phyloP scores from a whole-genome alignment of 2,113 vertebrate genomes.

The Nesogale talazaci region DNA sequence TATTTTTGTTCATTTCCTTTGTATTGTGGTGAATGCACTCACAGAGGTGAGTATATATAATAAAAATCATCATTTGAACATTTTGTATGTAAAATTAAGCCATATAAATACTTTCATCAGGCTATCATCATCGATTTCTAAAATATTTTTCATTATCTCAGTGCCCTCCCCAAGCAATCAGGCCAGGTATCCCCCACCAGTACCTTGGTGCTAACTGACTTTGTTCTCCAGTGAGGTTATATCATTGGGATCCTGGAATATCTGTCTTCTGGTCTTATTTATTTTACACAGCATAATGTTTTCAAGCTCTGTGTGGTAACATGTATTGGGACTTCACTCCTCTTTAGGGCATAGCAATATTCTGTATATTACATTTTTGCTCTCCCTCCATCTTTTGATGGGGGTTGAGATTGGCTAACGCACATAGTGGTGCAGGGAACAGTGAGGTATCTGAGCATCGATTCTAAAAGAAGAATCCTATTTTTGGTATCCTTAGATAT shows the following conservation, averaged over 20 bases:
- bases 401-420: neutral
- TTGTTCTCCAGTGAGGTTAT: neutral
- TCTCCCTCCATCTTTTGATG: neutral
- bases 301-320: neutral
- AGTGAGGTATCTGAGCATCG: neutral
- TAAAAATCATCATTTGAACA: neutral
- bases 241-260: neutral
- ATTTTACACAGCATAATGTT: neutral
- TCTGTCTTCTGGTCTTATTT: too few relatives aligned
- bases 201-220: neutral
- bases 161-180: neutral
- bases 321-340: neutral
- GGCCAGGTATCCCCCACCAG: too few relatives aligned
- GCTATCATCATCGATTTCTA: neutral
- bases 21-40: too few relatives aligned
- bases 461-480: neutral
- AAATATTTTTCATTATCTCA: neutral
- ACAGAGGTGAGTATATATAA: neutral
- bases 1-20: neutral
- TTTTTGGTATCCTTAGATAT: neutral
- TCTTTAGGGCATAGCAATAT: neutral
- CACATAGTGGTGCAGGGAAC: neutral
- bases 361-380: neutral
- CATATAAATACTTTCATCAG: neutral
- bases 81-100: neutral